Evolutionary conservation across 2,888 invertebrate genomes (phyloP), one percentile per base, ranked within the genome.

Genomic region (Acanthococcus lagerstroemiae): DNA sequence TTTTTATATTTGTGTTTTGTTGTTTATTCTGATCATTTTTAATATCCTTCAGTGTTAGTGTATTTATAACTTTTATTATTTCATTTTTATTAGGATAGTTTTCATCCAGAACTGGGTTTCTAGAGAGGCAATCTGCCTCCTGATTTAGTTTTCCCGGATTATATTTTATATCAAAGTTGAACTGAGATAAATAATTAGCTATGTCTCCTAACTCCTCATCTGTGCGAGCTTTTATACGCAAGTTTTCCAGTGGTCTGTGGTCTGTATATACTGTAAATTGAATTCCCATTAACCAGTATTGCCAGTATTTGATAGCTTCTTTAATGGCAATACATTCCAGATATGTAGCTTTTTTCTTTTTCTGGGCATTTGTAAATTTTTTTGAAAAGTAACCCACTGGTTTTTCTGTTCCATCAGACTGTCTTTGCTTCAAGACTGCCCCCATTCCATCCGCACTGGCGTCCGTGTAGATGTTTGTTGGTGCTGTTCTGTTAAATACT

Each of bases 381-480:
- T 68, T 69, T 27, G 68, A 69, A 26, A 69, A 69, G 58, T 68
- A 71, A 27, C 70, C 71, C 54, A 70, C 70, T 17, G 70, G 26
- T 44, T 58, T 65, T 70, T 50, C 66, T 67, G 67, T 54, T 7
- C 66, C 68, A 67, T 70, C 67, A 58, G n/a, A 1, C 17, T 67
- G 55, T 61, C 48, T 24, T 67, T 72, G 70, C 68, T 71, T 70
- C 25, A 72, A 65, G 12, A 70, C 68, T 5, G 70, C 72, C 61
- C 71, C 72, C 12, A 71, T 24, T 37, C 71, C 71, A 70, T 54
- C 61, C 24, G 71, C 48, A 44, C 69, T 70, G n/a, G 71, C 73
- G 65, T 74, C 73, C 17, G 73, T 72, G 37, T 70, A 71, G 15
- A 74, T 72, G 7, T 70, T 46, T 19, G 72, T 72, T 52, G 70